Evolutionary conservation across 2,888 invertebrate genomes (phyloP).

Genomic region (Polyommatus iphigenia): DNA sequence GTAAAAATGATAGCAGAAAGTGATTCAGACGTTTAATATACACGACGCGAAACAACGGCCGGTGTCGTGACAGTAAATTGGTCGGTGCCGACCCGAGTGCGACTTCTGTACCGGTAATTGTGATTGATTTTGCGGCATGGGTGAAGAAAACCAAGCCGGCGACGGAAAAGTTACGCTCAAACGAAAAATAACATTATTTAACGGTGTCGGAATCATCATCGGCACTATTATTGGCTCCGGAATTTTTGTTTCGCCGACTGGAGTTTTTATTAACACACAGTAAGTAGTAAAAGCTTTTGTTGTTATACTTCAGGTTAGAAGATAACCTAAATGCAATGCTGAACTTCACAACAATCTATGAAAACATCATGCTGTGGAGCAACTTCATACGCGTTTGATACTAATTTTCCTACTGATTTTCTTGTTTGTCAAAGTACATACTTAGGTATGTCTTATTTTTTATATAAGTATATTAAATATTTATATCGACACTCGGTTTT

Average conservation of each 20-base stretch:
- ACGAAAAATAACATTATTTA: constrained; percentile 90
- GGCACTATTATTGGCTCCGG: constrained; percentile 95
- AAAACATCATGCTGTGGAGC: neutral
- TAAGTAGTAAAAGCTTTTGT: constrained; percentile 57
- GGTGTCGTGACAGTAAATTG: constrained; percentile 41
- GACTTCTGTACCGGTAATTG: constrained; percentile 56
- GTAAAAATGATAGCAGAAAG: constrained; percentile 70
- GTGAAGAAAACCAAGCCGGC: constrained; percentile 67
- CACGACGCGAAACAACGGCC: constrained; percentile 48
- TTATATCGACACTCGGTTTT: neutral
- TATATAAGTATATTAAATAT: no score
- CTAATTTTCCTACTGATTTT: neutral
- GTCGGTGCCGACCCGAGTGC: constrained; percentile 57
- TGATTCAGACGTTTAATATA: constrained; percentile 67
- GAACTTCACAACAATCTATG: neutral
- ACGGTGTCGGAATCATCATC: constrained; percentile 93
- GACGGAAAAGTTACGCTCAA: constrained; percentile 85
- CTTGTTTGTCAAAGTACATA: neutral
- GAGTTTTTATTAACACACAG: constrained; percentile 84
- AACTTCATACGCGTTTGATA: neutral
- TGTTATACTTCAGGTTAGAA: constrained; percentile 8
- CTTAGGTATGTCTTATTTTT: neutral
- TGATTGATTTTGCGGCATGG: constrained; percentile 77
- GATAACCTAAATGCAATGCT: constrained; percentile 1
- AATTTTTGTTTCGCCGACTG: constrained; percentile 95